A percentile compares a stretch with the other conserved stretches of the same genome.
phyloP scores from a whole-genome alignment of 1,140 invertebrate genomes.

The Pseudobourletiella spinata region DNA sequence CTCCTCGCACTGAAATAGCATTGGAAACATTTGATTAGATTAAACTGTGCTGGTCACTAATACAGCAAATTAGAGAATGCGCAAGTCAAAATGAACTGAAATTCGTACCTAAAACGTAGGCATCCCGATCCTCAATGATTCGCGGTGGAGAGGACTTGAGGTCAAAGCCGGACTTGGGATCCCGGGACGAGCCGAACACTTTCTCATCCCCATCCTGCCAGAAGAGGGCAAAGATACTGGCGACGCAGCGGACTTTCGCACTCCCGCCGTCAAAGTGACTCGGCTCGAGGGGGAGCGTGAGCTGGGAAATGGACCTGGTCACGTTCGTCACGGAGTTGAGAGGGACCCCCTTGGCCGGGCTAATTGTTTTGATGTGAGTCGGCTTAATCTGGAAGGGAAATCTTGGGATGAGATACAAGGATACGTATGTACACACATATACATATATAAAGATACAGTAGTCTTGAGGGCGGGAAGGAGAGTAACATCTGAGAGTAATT shows the following conservation, averaged over 20 bases:
- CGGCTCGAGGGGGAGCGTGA: constrained; percentile 20
- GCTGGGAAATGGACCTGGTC: constrained; percentile 16
- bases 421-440: no score
- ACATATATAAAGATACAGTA: no score
- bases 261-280: constrained; percentile 31
- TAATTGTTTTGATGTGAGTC: constrained; percentile 1
- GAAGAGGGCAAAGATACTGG: constrained; percentile 24
- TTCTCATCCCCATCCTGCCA: constrained; percentile 33
- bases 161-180: constrained; percentile 10
- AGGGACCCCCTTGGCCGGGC: not conserved
- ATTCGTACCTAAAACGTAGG: constrained; percentile 5
- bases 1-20: no score
- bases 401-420: no score
- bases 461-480: no score
- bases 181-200: constrained; percentile 17
- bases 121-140: constrained; percentile 2
- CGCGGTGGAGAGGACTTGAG: not conserved
- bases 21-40: no score
- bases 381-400: not conserved
- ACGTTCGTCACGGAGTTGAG: not conserved
- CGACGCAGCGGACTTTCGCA: constrained; percentile 31
- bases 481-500: no score
- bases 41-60: no score
- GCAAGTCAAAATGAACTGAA: not conserved
- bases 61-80: no score